Percentiles rank a stretch among this genome's conserved stretches.
These are phyloP conservation scores for Hyperoplus immaculatus DNA, from an alignment of 2,797 vertebrate genomes.

Conservation along the genomic window DNA sequence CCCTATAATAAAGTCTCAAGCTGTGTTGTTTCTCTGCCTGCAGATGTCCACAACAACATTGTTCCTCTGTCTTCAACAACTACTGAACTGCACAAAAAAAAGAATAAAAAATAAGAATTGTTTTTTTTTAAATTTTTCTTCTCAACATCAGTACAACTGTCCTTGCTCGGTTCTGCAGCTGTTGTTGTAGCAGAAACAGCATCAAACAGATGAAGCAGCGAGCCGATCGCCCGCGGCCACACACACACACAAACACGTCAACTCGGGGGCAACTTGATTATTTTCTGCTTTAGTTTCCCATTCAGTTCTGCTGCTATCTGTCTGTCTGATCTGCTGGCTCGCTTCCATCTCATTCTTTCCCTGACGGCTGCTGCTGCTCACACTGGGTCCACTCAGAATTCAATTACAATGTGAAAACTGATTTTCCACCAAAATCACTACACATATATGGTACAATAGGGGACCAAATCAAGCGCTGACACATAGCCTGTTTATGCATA, in stretches of 20 bases:
- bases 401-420: neutral
- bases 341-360: conserved; percentile 4
- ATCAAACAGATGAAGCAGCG: conserved; percentile 21
- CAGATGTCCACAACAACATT: too few species aligned
- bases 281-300: conserved; percentile 32
- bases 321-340: conserved; percentile 24
- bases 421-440: neutral
- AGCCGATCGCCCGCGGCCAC: conserved; percentile 43
- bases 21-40: too few species aligned
- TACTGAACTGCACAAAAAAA: too few species aligned
- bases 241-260: conserved; percentile 8
- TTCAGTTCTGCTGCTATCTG: conserved; percentile 8
- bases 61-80: too few species aligned
- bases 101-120: neutral
- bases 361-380: neutral
- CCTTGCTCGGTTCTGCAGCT: conserved; percentile 10
- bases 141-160: conserved; percentile 23
- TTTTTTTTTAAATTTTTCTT: conserved; percentile 7
- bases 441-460: neutral
- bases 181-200: conserved; percentile 21
- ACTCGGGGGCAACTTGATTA: conserved; percentile 25
- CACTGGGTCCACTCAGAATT: conserved; percentile 8
- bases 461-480: conserved; percentile 14
- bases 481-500: neutral
- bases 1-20: too few species aligned